phyloP scores from a whole-genome alignment of 2,113 vertebrate genomes.

The Hoplias malabaricus region DNA sequence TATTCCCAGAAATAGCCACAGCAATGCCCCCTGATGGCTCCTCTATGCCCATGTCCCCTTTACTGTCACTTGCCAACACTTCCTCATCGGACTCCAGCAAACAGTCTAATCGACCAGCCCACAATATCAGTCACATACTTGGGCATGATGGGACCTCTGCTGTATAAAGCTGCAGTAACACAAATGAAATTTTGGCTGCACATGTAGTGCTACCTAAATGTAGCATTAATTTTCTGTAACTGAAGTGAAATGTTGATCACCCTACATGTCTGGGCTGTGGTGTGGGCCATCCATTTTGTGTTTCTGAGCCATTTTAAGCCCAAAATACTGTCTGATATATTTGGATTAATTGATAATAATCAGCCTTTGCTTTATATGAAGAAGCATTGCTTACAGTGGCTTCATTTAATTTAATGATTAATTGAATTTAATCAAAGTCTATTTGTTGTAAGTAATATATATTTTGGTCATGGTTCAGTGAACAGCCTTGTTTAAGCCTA shows the following conservation, averaged over 20 bases:
- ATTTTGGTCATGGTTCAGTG: background rate
- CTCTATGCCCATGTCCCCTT: constrained; percentile 90
- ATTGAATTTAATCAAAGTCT: background rate
- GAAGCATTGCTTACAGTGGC: background rate
- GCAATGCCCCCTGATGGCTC: constrained; percentile 92
- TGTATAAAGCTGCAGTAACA: constrained; percentile 69
- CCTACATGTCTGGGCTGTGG: background rate
- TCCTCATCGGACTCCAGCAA: constrained; percentile 91
- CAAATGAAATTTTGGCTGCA: background rate
- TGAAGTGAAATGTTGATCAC: background rate
- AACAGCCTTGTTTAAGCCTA: background rate
- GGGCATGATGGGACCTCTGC: constrained; percentile 97
- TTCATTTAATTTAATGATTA: background rate
- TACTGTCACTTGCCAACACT: constrained; percentile 91
- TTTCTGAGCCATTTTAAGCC: background rate
- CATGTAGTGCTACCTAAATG: background rate
- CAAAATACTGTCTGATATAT: background rate
- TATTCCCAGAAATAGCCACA: constrained; percentile 96
- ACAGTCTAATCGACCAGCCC: constrained; percentile 94
- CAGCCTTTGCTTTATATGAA: no score
- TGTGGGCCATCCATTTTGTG: background rate
- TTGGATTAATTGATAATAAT: background rate
- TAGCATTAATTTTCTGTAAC: background rate
- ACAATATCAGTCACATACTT: constrained; percentile 99
- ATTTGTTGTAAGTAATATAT: background rate